Evolutionary conservation across 2,113 vertebrate species (phyloP).

Genomic region (Rostratula benghalensis): DNA sequence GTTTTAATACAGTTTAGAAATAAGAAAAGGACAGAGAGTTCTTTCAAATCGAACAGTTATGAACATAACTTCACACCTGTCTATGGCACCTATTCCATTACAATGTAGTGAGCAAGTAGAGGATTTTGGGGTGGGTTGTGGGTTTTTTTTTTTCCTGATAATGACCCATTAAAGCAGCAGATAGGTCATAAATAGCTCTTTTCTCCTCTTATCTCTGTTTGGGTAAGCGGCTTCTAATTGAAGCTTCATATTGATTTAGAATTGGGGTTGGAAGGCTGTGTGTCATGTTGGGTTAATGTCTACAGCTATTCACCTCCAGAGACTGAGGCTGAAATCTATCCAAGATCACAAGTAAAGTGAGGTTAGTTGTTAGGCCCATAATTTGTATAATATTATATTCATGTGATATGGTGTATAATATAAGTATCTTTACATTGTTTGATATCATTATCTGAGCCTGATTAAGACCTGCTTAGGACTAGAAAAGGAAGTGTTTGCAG

Average conservation of each 20-base stretch:
- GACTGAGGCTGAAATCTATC: constrained; percentile 1
- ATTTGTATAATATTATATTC: background rate
- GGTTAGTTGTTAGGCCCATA: background rate
- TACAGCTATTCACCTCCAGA: background rate
- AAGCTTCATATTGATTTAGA: constrained; percentile 51
- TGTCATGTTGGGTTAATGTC: constrained; percentile 37
- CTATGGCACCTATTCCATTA: background rate
- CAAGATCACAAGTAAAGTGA: background rate
- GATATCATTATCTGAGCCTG: background rate
- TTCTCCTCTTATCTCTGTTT: constrained; percentile 23
- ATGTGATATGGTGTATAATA: background rate
- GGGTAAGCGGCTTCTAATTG: constrained; percentile 15
- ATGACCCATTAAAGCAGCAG: constrained; percentile 18
- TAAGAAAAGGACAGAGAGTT: background rate
- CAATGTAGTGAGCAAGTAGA: background rate
- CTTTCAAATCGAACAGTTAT: background rate
- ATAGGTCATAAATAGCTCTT: constrained; percentile 25
- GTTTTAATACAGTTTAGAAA: background rate
- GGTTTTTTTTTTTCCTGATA: background rate
- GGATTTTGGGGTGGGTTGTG: background rate
- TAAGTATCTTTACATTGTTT: background rate
- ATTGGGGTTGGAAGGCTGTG: constrained; percentile 14
- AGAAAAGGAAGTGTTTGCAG: background rate
- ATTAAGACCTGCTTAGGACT: background rate
- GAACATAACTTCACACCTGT: background rate